These are phyloP conservation scores for Pachyrhynchus sulphureomaculatus DNA, from an alignment of 1,140 invertebrate species.

Conservation along the genomic window DNA sequence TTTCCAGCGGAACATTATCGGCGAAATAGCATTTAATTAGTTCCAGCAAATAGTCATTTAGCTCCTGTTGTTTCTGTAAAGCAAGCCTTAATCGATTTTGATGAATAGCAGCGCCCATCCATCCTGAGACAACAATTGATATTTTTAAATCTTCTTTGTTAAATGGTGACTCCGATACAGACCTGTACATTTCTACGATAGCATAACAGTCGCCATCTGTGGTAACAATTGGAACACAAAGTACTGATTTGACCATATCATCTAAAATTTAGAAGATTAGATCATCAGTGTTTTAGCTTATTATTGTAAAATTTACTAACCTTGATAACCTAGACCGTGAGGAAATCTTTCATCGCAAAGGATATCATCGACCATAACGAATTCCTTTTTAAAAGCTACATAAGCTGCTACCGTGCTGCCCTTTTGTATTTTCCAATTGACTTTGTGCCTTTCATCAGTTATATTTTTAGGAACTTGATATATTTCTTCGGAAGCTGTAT, in stretches of 20 bases:
- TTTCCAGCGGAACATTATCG: slow-evolving; percentile 55
- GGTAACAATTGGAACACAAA: slow-evolving; percentile 58
- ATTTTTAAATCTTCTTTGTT: slow-evolving; percentile 46
- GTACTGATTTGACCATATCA: slow-evolving; percentile 53
- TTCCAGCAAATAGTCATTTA: slow-evolving; percentile 54
- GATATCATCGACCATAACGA: slow-evolving; percentile 55
- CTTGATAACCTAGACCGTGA: slow-evolving; percentile 51
- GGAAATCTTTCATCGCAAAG: slow-evolving; percentile 55
- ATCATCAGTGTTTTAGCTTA: too few relatives aligned
- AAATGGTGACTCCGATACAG: slow-evolving; percentile 44
- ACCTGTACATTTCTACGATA: slow-evolving; percentile 56
- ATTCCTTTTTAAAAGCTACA: slow-evolving; percentile 56
- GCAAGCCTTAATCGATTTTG: slow-evolving; percentile 55
- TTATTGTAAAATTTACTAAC: not conserved
- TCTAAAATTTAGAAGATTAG: slow-evolving; percentile 24
- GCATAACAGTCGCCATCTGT: slow-evolving; percentile 57
- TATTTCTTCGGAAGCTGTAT: slow-evolving; percentile 55
- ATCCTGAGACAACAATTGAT: slow-evolving; percentile 54
- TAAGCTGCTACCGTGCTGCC: slow-evolving; percentile 56
- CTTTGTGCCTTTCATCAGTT: slow-evolving; percentile 53
- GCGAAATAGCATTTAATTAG: slow-evolving; percentile 57
- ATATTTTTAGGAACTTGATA: slow-evolving; percentile 51
- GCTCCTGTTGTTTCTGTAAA: slow-evolving; percentile 53
- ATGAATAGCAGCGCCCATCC: slow-evolving; percentile 59
- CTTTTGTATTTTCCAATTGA: slow-evolving; percentile 56